Conservation (phyloP, 2,797 vertebrate species). For the Notolabrus celidotus region DNA sequence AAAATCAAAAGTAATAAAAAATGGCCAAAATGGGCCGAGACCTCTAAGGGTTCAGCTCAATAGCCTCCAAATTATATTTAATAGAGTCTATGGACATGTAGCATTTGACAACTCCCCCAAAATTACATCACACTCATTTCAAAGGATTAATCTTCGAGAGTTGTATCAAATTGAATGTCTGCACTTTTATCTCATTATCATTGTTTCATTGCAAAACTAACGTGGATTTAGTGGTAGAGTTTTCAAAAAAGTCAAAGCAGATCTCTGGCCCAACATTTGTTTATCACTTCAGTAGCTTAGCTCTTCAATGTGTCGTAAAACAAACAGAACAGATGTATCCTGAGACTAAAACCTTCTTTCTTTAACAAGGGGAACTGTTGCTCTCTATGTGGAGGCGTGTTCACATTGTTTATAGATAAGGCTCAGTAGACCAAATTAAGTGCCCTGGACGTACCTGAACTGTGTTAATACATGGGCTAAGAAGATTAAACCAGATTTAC, state of each 20-base stretch:
- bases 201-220: background rate
- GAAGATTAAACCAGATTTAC: conserved; percentile 84
- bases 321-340: conserved; percentile 19
- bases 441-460: conserved; percentile 67
- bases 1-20: no score
- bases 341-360: conserved; percentile 20
- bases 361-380: conserved; percentile 4
- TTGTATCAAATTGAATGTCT: background rate
- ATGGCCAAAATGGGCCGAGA: no score
- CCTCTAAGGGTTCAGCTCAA: no score
- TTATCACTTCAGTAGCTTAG: background rate
- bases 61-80: no score
- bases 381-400: conserved; percentile 23
- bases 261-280: background rate
- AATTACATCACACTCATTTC: background rate
- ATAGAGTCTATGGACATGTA: no score
- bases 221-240: background rate
- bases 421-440: conserved; percentile 75
- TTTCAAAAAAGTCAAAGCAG: no score
- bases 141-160: background rate
- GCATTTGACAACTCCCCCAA: conserved; percentile 31
- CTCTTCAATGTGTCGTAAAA: background rate
- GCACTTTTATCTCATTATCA: background rate
- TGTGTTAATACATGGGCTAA: conserved; percentile 73
- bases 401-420: conserved; percentile 51